phyloP scores from a whole-genome alignment of 2,113 vertebrate species.

The Poecile atricapillus region DNA sequence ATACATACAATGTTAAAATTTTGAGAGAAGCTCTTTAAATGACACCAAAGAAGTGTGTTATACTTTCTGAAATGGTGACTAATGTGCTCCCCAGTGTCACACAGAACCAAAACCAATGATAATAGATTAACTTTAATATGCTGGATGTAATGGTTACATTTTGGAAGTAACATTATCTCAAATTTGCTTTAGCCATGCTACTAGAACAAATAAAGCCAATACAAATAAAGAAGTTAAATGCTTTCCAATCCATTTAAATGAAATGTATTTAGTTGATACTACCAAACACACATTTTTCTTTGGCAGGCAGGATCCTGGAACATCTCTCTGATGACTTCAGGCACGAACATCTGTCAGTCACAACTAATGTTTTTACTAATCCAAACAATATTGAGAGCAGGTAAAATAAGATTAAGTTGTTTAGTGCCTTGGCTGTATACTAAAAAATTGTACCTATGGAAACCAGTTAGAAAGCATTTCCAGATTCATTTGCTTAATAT shows the following conservation, averaged over 20 bases:
- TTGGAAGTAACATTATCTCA: background rate
- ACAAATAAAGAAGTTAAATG: background rate
- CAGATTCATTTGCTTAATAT: background rate
- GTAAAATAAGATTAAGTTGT: background rate
- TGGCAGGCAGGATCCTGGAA: background rate
- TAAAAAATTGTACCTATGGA: background rate
- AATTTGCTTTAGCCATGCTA: background rate
- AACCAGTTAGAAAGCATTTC: background rate
- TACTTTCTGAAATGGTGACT: background rate
- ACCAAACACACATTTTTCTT: background rate
- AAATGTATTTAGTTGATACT: background rate
- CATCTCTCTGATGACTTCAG: background rate
- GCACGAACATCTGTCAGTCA: background rate
- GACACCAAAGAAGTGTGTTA: background rate
- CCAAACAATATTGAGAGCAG: background rate
- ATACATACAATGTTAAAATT: background rate
- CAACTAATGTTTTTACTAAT: background rate
- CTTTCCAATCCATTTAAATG: background rate
- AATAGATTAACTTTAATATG: slow-evolving; percentile 9
- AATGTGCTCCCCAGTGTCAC: background rate
- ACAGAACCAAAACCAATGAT: slow-evolving; percentile 8
- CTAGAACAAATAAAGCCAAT: background rate
- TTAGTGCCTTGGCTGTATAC: background rate
- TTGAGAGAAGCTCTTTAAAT: background rate
- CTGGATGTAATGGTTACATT: background rate